Evolutionary conservation across 2,888 invertebrate genomes (phyloP), one percentile per base, ranked within the genome.

Genomic region (Trissolcus brochymenae): DNA sequence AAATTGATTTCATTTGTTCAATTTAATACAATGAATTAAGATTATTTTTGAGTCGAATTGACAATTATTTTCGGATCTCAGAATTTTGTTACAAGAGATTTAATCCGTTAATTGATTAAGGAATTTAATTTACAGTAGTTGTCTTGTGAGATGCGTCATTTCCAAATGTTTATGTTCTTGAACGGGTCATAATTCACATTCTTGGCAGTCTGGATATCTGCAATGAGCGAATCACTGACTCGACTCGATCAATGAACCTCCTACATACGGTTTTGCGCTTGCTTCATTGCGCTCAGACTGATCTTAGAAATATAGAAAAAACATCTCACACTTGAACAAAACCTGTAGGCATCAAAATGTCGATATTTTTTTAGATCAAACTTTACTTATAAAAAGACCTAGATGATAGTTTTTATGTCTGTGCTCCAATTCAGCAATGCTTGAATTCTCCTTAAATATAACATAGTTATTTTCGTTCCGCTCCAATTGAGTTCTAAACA

Each of bases 241-340:
- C n/a, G 14, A 14, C 46, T 14, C 46, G 46, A 46, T 46, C 46
- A 46, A 46, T 46, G 46, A 46, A 46, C 16, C 46, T 46, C 46
- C 46, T 14, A 46, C 16, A 46, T 46, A 46, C 35, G 9, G 46
- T 46, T 46, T 46, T 46, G 46, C 46, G 46, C 46, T 14, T 46
- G 46, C 46, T 46, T 46, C 14, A 46, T 46, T 14, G 9, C 35
- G 9, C 35, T 9, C 35, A 35, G 7, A 35, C 35, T 35, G 1
- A 35, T 35, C 35, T 35, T 9, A 35, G 35, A 35, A 35, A 9
- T 35, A 35, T 35, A 35, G 9, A 11, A 35, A 35, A 35, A 29
- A 6, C 29, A 11, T 35, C 35, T 35, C 35, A 7, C 35, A 35
- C 9, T 35, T 35, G 1, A 35, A 35, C 35, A 11, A 1, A 11